Evolutionary conservation across 2,888 invertebrate genomes (phyloP), one percentile per base, ranked within the genome.

Genomic region (Lithodes maja): DNA sequence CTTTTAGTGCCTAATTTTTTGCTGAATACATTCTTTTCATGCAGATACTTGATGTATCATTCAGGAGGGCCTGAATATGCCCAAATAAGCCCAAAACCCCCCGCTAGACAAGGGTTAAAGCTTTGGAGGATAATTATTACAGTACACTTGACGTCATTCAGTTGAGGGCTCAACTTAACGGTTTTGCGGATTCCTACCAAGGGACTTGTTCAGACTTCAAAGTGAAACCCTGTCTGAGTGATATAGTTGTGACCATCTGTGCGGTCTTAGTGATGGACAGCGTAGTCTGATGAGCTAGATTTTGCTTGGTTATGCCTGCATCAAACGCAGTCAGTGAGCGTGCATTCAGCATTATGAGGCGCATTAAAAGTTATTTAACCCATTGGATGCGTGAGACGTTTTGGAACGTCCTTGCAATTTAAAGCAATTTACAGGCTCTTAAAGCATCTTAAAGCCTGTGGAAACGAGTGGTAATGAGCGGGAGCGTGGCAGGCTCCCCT

Each of bases 221-320:
- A 33, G 33, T 33, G 33, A 33, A 77, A 3, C 50, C 80, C 15
- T 12, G 80, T 17, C 54, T 55, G 53, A 50, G 80, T 80, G 80
- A 80, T 61, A 15, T 80, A n/a, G 80, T 80, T 17, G 33, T 33
- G 55, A 80, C 54, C 33, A 80, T 55, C 55, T 53, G n/a, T 15
- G n/a, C 55, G 7, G 61, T 61, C 80, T 80, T 54, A 54, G n/a
- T 61, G 80, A 80, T 80, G 80, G 80, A 3, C 80, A 54, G 17
- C 55, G 54, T 55, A 54, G 54, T 55, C 61, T 61, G 61, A 61
- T 61, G 61, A 61, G 61, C 61, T 12, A 74, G 3, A n/a, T 80
- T 80, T 53, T 53, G 80, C 33, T 61, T 80, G 80, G 50, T 80
- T 80, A 80, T 80, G 55, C 80, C 80, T 55, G 80, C 55, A 80